A percentile compares a stretch with the other conserved stretches of the same genome.
These are phyloP conservation scores for Nematostella vectensis DNA, from an alignment of 92 coral and sea anemone species.

Conservation along the genomic window DNA sequence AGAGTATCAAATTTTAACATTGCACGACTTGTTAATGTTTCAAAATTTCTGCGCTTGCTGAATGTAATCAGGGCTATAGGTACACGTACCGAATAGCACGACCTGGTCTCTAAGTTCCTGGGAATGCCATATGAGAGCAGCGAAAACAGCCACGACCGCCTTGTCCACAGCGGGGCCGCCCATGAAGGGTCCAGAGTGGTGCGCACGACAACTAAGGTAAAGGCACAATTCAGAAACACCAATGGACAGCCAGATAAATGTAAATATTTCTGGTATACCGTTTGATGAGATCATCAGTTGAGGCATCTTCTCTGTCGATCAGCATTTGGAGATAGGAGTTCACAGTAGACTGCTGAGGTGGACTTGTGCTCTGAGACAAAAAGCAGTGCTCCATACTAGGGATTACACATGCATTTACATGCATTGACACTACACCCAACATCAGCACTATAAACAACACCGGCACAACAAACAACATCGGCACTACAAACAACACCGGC, in stretches of 20 bases:
- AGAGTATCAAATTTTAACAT: not conserved
- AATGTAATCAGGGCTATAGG: too few relatives aligned
- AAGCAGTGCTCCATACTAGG: too few relatives aligned
- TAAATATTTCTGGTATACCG: slow-evolving; percentile 21
- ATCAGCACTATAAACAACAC: too few relatives aligned
- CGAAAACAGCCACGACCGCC: slow-evolving; percentile 78
- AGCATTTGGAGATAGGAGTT: slow-evolving; percentile 50
- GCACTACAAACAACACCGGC: too few relatives aligned
- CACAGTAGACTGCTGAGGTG: slow-evolving; percentile 64
- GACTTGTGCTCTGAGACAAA: slow-evolving; percentile 34
- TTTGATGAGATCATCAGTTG: slow-evolving; percentile 36
- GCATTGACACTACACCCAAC: too few relatives aligned
- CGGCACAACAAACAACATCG: too few relatives aligned
- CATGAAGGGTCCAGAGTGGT: slow-evolving; percentile 63
- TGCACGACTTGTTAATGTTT: too few relatives aligned
- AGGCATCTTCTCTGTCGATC: slow-evolving; percentile 18
- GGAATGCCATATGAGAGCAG: slow-evolving; percentile 96
- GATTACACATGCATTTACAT: too few relatives aligned
- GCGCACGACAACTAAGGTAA: slow-evolving; percentile 79
- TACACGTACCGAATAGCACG: slow-evolving; percentile 76
- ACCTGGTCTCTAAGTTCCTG: slow-evolving; percentile 92
- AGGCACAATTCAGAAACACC: not conserved
- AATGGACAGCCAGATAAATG: not conserved
- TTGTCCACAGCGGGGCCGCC: slow-evolving; percentile 86
- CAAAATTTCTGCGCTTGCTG: too few relatives aligned